A percentile compares a stretch with the other conserved stretches of the same genome.
Conservation (phyloP, 2,888 invertebrate genomes). For the Archaeoteleia sp. region DNA sequence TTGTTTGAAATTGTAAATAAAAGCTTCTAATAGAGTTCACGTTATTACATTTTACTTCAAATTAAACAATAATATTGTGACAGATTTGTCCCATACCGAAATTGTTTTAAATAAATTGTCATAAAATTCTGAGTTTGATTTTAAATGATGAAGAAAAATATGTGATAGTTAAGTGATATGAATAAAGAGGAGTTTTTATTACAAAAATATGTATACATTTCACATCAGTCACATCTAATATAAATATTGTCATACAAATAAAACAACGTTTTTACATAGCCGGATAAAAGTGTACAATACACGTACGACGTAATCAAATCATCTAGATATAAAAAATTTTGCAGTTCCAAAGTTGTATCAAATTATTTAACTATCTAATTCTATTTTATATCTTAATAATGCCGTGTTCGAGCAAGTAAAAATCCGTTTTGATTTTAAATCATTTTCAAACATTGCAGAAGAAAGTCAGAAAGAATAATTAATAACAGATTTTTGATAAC, state of each 20-base stretch:
- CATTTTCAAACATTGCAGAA: no score
- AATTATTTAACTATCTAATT: no score
- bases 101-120: neutral
- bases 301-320: no score
- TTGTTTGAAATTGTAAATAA: conserved; percentile 70
- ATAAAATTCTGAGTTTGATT: neutral
- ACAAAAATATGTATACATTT: conserved; percentile 64
- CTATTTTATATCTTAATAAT: no score
- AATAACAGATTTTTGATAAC: no score
- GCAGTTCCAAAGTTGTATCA: no score
- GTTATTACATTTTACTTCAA: conserved; percentile 37
- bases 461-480: no score
- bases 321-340: no score
- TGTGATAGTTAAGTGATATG: conserved; percentile 15
- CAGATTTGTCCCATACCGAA: neutral
- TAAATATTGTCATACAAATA: no score
- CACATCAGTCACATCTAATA: conserved; percentile 55
- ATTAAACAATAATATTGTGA: neutral
- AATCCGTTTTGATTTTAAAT: no score
- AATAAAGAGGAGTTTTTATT: conserved; percentile 47
- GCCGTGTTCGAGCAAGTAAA: no score
- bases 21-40: conserved; percentile 59
- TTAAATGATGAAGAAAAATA: neutral
- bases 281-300: no score
- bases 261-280: conserved; percentile 12